Base-by-base conservation (phyloP, 2,888 invertebrate genomes). In the Calameuta filiformis region DNA sequence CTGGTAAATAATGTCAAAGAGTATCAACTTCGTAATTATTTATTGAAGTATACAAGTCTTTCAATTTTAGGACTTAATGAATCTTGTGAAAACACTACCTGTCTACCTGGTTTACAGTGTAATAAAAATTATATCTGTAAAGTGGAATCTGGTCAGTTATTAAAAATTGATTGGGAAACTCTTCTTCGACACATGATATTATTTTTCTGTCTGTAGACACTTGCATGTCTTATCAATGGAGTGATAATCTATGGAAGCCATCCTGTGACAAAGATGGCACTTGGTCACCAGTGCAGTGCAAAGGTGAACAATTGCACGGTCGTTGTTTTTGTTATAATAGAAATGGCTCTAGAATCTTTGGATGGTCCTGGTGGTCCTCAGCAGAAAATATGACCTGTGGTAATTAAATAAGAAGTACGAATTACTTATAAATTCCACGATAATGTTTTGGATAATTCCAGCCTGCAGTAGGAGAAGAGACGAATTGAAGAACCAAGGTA, bases 361-460 rank as follows among this genome's bases (percentile, higher is more conserved):
- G 95, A 85, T 94, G 94, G 92, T 93, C 94, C 87, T 94, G 94
- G 93, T 92, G 93, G 86, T 90, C 89, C 68, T 91, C 94, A 77
- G 92, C 94, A 4, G 90, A 90, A 77, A 93, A 94, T 77, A 95
- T 95, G 95, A 94, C 93, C 82, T 95, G 95, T 88, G 94, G 95
- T 95, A 92, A 92, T 23, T 31, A 35, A 12, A 35, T 31, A 74
- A 76, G 11, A 33, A 31, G 23, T 6, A 33, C 1, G 2, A 56
- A 23, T 2, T 23, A 56, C 9, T 6, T 23, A 23, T 2, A 23
- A 56, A 56, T 15, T 12, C 23, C 1, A 6, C 11, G 3, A 35
- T 15, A 35, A 35, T 35, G 11, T 74, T 37, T 37, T 69, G 75
- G 71, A 73, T 31, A 69, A 74, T 76, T 23, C 15, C 81, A 95